Base-by-base conservation (phyloP, 2,888 invertebrate genomes). In the Heliconius charithonia region DNA sequence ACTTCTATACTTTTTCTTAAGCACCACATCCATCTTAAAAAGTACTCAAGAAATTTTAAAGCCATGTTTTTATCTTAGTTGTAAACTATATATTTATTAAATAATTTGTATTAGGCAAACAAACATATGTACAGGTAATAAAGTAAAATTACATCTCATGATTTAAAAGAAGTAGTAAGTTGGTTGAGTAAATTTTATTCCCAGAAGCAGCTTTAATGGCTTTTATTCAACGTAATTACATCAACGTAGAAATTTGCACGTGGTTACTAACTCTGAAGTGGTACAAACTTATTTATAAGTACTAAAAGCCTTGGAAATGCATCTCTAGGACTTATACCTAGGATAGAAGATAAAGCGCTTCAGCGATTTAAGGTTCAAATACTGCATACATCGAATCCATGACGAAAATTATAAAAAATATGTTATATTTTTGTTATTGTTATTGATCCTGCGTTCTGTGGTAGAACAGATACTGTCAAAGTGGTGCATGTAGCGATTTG, bases 161-260 rank as follows among this genome's bases (percentile, higher is more conserved):
- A 67, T 3, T 67, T 67, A 37, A 45, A 27, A 70, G 7, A 70
- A 45, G 27, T 45, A 70, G 25, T 27, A 22, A 45, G 45, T 70
- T 25, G 22, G 4, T 22, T 19, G 4, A 19, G 32, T 59, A 37
- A 25, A 25, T 63, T 63, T 62, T 74, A 74, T 63, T 74, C 37
- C 63, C 63, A 27, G 65, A 74, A 27, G 74, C 41, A 45, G 45
- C 63, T 63, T 74, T 74, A 74, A 25, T 63, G 63, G 62, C 25
- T 62, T 51, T 56, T 62, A 32, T 13, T 25, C 12, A 62, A 56
- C 37, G 29, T 37, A 56, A 45, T 16, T 27, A 51, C 45, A 45
- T 45, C 19, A 70, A 27, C 70, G 70, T 45, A 45, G 25, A 70
- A 45, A 70, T 45, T 70, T 45, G 45, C 70, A 45, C 45, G 70